phyloP scores from a whole-genome alignment of 2,888 invertebrate species.

The Syrista parreyssii region DNA sequence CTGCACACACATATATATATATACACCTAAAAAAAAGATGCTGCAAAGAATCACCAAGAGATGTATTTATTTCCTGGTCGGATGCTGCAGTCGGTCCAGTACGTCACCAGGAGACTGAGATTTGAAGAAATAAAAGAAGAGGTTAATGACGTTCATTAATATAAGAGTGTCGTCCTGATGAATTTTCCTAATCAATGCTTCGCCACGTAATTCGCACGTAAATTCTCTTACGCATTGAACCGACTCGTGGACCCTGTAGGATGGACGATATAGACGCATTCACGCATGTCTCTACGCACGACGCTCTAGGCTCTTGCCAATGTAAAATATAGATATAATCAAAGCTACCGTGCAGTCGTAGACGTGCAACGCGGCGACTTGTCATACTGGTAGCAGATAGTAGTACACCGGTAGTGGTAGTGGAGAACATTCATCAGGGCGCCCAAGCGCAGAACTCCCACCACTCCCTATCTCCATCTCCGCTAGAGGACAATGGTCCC shows the following conservation, averaged over 20 bases:
- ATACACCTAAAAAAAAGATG: background rate
- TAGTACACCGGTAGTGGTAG: background rate
- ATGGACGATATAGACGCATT: background rate
- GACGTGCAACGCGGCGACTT: background rate
- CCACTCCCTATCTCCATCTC: conserved; percentile 17
- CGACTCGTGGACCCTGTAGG: background rate
- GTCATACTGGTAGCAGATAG: background rate
- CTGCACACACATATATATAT: background rate
- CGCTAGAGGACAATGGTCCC: conserved; percentile 27
- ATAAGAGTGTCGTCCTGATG: conserved; percentile 28
- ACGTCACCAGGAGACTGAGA: background rate
- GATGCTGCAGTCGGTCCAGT: background rate
- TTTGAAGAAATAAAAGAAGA: background rate
- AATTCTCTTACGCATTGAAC: conserved; percentile 7
- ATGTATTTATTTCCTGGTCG: background rate
- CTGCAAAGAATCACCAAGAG: background rate
- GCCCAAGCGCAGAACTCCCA: background rate
- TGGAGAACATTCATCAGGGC: background rate
- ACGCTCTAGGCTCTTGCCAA: background rate
- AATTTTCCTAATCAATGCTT: conserved; percentile 30
- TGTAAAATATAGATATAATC: background rate
- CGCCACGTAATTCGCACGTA: conserved; percentile 24
- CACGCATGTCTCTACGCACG: background rate
- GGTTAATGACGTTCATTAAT: conserved; percentile 22
- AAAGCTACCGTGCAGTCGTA: background rate